These are phyloP conservation scores for Hoplodrina ambigua DNA, from an alignment of 2,888 invertebrate genomes.

Conservation along the genomic window DNA sequence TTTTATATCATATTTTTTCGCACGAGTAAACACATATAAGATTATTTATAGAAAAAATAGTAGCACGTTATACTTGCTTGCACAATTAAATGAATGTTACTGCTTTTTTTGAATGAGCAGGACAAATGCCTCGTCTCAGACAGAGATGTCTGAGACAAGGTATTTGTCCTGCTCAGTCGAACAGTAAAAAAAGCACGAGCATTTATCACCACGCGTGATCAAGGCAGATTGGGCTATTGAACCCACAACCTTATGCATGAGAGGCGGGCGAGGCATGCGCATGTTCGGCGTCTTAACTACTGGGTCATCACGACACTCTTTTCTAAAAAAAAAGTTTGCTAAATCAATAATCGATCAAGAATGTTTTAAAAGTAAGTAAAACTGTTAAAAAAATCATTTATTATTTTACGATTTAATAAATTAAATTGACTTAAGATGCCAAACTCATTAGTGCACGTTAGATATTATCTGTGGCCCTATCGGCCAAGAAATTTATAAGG, in stretches of 20 bases:
- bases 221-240: no score
- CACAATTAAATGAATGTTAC: no score
- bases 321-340: neutral
- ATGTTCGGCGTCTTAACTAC: no score
- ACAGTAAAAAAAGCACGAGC: no score
- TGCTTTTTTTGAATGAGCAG: no score
- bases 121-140: no score
- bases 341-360: neutral
- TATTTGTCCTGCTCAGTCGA: no score
- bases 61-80: neutral
- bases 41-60: neutral
- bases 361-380: neutral
- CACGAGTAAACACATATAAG: neutral
- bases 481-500: slow-evolving; percentile 40
- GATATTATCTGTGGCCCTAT: slow-evolving; percentile 43
- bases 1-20: slow-evolving; percentile 44
- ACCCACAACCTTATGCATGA: no score
- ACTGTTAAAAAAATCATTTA: slow-evolving; percentile 9
- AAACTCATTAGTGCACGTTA: slow-evolving; percentile 35
- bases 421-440: slow-evolving; percentile 28
- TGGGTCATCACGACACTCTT: no score
- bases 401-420: slow-evolving; percentile 9
- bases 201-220: no score
- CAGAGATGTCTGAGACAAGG: no score
- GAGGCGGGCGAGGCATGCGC: no score